Conservation (phyloP, 53 echinoderm and acorn worm genomes). For the Actinopyga echinites region DNA sequence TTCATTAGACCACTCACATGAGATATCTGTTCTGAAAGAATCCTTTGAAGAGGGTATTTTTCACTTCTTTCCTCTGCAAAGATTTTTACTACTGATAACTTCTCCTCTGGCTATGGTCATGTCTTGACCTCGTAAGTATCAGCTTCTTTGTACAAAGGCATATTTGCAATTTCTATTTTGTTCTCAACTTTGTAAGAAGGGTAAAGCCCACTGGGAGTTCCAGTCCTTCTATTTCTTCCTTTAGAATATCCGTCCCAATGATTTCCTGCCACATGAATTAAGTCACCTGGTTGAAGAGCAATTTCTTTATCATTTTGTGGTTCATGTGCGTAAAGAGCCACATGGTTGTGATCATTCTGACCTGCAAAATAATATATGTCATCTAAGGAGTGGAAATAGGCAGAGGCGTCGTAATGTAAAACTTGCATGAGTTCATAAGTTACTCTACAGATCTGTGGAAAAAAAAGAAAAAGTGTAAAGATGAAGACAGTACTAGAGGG, state of each 20-base stretch:
- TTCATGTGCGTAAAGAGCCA: constrained; percentile 73
- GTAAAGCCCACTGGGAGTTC: constrained; percentile 69
- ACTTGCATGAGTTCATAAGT: constrained; percentile 96
- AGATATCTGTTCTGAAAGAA: no score
- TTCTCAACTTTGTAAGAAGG: constrained; percentile 95
- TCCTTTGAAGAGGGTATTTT: no score
- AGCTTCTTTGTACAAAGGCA: constrained; percentile 81
- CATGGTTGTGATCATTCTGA: constrained; percentile 82
- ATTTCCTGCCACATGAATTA: constrained; percentile 86
- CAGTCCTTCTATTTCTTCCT: constrained; percentile 67
- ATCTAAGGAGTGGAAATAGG: constrained; percentile 85
- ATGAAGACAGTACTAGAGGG: no score
- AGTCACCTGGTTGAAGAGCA: constrained; percentile 70
- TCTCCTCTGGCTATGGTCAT: neutral
- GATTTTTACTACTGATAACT: no score
- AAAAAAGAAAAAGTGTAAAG: neutral
- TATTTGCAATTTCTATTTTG: constrained; percentile 69
- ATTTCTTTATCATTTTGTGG: constrained; percentile 66
- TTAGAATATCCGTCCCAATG: constrained; percentile 97
- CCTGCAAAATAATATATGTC: constrained; percentile 94
- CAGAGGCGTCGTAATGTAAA: constrained; percentile 66
- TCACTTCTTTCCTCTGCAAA: no score
- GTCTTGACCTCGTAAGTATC: constrained; percentile 55
- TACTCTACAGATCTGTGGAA: constrained; percentile 87
- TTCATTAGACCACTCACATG: no score